Percentiles rank a stretch among this genome's conserved stretches.
Evolutionary conservation across 2,888 invertebrate species (phyloP).

Genomic region (Eucera pruinosa): DNA sequence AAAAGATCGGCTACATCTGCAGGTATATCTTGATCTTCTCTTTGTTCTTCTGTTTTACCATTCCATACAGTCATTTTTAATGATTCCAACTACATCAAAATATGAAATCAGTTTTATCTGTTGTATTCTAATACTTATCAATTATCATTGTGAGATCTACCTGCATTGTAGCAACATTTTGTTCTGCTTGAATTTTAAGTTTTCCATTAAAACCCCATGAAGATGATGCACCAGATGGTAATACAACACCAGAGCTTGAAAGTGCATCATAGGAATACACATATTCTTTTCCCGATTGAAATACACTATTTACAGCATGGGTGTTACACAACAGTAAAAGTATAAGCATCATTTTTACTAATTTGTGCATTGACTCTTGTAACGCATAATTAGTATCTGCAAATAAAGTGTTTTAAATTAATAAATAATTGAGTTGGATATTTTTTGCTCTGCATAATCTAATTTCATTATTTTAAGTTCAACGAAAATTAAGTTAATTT

Average conservation of each 20-base stretch:
- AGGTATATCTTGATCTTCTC: slow-evolving; percentile 53
- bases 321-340: slow-evolving; percentile 43
- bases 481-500: slow-evolving; percentile 12
- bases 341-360: slow-evolving; percentile 38
- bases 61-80: slow-evolving; percentile 77
- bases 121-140: slow-evolving; percentile 7
- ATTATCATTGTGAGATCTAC: slow-evolving; percentile 59
- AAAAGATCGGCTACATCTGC: slow-evolving; percentile 73
- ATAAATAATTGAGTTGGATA: slow-evolving; percentile 7
- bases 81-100: slow-evolving; percentile 73
- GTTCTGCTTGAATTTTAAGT: slow-evolving; percentile 73
- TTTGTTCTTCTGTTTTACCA: slow-evolving; percentile 70
- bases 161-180: slow-evolving; percentile 74
- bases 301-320: slow-evolving; percentile 65
- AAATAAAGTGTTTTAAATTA: slow-evolving; percentile 39
- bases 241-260: slow-evolving; percentile 79
- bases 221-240: slow-evolving; percentile 79
- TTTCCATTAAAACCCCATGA: slow-evolving; percentile 79
- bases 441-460: neutral
- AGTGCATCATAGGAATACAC: slow-evolving; percentile 78
- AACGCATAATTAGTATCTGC: slow-evolving; percentile 44
- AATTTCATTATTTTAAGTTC: slow-evolving; percentile 5
- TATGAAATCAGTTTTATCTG: slow-evolving; percentile 4
- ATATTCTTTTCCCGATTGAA: slow-evolving; percentile 78
- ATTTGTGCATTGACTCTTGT: slow-evolving; percentile 14